phyloP scores from a whole-genome alignment of 2,113 vertebrate species.

The Genyomyrus donnyi region DNA sequence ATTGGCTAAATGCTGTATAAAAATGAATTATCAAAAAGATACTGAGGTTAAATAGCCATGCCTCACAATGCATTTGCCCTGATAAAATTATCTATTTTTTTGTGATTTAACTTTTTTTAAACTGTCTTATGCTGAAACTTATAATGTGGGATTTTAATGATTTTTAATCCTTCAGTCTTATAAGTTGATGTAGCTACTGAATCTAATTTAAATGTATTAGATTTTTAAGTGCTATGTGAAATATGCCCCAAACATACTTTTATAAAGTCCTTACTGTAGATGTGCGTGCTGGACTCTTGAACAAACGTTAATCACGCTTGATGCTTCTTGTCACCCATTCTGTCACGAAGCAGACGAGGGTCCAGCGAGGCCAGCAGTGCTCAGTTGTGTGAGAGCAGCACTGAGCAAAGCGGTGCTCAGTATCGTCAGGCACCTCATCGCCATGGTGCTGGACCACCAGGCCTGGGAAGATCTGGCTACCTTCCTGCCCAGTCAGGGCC shows the following conservation, averaged over 20 bases:
- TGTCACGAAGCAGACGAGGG: conserved; percentile 40
- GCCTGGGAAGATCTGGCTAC: conserved; percentile 50
- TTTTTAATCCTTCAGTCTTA: neutral
- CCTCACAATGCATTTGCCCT: neutral
- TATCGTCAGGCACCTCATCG: conserved; percentile 66
- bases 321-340: neutral
- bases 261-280: neutral
- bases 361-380: conserved; percentile 52
- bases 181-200: neutral
- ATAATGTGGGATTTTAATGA: neutral
- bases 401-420: conserved; percentile 65
- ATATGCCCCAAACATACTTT: neutral
- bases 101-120: neutral
- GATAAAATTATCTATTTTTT: neutral
- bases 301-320: neutral
- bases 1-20: neutral
- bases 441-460: conserved; percentile 64
- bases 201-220: neutral
- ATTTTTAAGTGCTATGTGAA: neutral
- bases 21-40: neutral
- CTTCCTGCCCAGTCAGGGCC: conserved; percentile 44
- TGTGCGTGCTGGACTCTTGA: neutral
- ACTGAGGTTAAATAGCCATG: neutral
- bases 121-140: neutral
- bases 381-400: conserved; percentile 62